phyloP scores from a whole-genome alignment of 2,888 invertebrate species.

The Athripsodes cinereus region DNA sequence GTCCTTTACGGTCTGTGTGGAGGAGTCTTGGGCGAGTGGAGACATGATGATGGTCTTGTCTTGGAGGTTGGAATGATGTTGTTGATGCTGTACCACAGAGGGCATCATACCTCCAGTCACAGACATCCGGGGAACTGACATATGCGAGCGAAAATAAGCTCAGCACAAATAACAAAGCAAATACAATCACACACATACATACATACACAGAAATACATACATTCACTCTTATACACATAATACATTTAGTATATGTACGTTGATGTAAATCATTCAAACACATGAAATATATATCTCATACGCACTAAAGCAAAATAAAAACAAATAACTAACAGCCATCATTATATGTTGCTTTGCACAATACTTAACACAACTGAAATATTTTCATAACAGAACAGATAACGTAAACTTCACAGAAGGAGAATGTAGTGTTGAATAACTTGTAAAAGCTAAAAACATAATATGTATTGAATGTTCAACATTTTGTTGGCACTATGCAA shows the following conservation, averaged over 20 bases:
- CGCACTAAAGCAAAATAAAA: conserved; percentile 2
- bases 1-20: conserved; percentile 3
- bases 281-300: not conserved
- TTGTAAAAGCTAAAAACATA: no score
- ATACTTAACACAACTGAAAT: not conserved
- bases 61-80: conserved; percentile 32
- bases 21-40: conserved; percentile 7
- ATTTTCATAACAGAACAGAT: no score
- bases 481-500: no score
- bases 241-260: no score
- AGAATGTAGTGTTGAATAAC: no score
- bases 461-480: no score
- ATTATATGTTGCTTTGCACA: not conserved
- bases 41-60: conserved; percentile 23
- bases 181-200: not conserved
- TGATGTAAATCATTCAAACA: no score
- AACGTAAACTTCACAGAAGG: no score
- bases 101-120: conserved; percentile 34
- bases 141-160: conserved; percentile 35
- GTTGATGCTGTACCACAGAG: conserved; percentile 30
- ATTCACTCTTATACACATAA: no score
- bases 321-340: not conserved
- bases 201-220: not conserved
- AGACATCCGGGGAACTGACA: conserved; percentile 30
- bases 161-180: conserved; percentile 44